Conservation (phyloP, 1,140 invertebrate species). For the Nymphalis io region DNA sequence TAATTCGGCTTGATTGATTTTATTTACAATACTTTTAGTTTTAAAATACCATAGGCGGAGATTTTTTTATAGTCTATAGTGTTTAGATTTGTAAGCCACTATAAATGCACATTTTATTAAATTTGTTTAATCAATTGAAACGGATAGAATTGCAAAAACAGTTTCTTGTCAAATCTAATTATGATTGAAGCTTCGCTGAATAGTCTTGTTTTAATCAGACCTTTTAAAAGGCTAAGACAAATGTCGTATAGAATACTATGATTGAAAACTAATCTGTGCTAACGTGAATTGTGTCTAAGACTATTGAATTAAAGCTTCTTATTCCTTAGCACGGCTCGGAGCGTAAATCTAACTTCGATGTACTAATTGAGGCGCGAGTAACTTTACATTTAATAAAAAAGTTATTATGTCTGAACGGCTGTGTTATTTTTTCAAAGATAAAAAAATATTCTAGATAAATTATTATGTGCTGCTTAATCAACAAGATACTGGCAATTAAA, state of each 20-base stretch:
- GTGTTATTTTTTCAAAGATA: too few species aligned
- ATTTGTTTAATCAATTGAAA: too few species aligned
- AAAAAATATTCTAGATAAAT: too few species aligned
- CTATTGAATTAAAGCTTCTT: background rate
- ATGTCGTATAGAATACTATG: slow-evolving; percentile 6
- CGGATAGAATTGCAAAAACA: background rate
- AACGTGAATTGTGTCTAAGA: background rate
- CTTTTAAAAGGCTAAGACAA: slow-evolving; percentile 12
- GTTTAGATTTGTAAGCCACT: background rate
- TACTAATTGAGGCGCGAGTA: slow-evolving; percentile 20
- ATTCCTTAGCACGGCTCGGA: background rate
- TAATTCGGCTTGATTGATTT: too few species aligned
- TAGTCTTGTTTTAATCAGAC: slow-evolving; percentile 7
- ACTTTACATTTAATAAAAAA: background rate
- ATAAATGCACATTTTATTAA: background rate
- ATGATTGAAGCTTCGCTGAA: background rate
- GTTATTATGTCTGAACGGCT: too few species aligned
- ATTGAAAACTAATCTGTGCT: background rate
- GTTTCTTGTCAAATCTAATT: slow-evolving; percentile 4
- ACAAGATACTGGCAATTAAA: too few species aligned
- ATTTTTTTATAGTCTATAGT: too few species aligned
- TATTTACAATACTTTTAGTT: too few species aligned
- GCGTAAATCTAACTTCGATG: slow-evolving; percentile 31
- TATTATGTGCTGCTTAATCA: too few species aligned
- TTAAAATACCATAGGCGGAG: too few species aligned